Evolutionary conservation across 2,888 invertebrate genomes (phyloP), one percentile per base, ranked within the genome.

Genomic region (Pyrocoelia pectoralis): DNA sequence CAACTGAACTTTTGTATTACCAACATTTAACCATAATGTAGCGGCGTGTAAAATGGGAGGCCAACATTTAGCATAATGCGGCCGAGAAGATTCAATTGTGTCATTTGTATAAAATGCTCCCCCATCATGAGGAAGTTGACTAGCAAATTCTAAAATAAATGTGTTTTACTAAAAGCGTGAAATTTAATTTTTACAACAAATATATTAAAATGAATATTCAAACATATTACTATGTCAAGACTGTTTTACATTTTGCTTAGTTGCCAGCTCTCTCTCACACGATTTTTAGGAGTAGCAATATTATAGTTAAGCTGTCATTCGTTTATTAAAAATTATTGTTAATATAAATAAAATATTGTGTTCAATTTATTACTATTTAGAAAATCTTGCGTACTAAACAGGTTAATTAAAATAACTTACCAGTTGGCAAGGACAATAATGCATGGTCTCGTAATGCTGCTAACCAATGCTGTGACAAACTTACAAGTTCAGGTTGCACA

Each of bases 41-140:
- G 95, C 93, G 1, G 98, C 98, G 77, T 97, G 92, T 18, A 99
- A 86, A 68, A 99, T 91, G 0, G 97, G 93, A 0, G 98, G 95
- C 98, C 98, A 99, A 0, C 95, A 92, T 71, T 90, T 87, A 14
- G 88, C 87, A 82, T 99, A 99, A 80, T 98, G 96, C 12, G 91
- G 90, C 51, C 97, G 89, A 0, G 97, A 95, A 8, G 92, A 92
- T 74, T 98, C 97, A 74, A 95, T 94, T 0, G 97, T 97, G 77
- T 98, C 98, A 19, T 94, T 94, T 0, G 96, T 96, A 82, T 98
- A 99, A 83, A 99, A 99, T 12, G 98, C 95, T 2, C 98, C 98
- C 53, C 98, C 98, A 72, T 95, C 95, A 76, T 94, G 93, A 0
- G 96, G 96, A 60, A 99, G 84, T 79, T 98, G 98, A 65, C 94